phyloP scores from a whole-genome alignment of 2,113 vertebrate genomes.

The Solenodon paradoxus region DNA sequence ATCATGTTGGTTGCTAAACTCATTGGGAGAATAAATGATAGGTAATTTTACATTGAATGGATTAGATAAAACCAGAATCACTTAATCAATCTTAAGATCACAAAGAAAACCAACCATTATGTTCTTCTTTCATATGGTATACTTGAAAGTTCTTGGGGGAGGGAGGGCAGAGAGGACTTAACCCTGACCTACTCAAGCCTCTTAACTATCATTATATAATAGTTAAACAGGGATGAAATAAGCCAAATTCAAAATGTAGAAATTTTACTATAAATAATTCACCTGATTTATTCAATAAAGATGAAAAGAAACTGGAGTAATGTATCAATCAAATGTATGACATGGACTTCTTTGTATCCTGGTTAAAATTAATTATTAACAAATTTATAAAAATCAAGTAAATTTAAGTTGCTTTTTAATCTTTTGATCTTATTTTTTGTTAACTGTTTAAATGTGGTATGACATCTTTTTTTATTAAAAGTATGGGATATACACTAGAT shows the following conservation, averaged over 20 bases:
- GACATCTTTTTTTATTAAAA: neutral
- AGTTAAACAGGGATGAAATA: neutral
- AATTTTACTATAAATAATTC: neutral
- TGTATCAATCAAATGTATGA: neutral
- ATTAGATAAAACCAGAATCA: neutral
- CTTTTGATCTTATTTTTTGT: neutral
- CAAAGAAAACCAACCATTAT: neutral
- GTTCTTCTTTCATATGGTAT: neutral
- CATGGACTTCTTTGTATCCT: neutral
- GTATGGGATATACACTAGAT: neutral
- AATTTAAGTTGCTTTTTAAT: neutral
- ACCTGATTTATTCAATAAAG: neutral
- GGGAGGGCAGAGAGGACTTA: neutral
- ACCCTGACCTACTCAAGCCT: neutral
- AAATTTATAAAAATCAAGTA: neutral
- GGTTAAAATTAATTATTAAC: neutral
- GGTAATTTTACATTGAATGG: neutral
- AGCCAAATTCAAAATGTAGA: neutral
- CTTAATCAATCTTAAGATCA: neutral
- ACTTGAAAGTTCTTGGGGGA: neutral
- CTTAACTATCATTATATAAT: neutral
- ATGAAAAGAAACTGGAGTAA: neutral
- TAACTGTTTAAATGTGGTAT: neutral
- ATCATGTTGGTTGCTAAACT: neutral
- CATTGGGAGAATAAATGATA: neutral